Evolutionary conservation across 2,797 vertebrate species (phyloP), one percentile per base, ranked within the genome.

Genomic region (Pelodytes ibericus): DNA sequence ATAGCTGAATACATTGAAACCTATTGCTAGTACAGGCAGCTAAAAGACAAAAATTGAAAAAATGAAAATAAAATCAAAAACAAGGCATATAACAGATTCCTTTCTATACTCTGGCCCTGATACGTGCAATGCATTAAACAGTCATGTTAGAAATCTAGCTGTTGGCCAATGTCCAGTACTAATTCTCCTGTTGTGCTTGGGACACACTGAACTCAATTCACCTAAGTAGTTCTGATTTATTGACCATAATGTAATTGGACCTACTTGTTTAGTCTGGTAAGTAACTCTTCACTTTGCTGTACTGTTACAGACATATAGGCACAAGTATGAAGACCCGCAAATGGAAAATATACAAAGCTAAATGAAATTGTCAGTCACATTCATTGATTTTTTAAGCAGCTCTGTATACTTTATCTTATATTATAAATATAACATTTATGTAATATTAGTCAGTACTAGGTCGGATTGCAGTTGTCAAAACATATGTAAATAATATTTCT

Each of bases 151-250:
- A 72, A 72, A 65, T 71, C 30, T 47, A 49, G 39, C 59, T 66
- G 51, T 51, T 77, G 75, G 75, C 68, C 31, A 33, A 26, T 58
- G 47, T 39, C 75, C 75, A 77, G 68, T 53, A 27, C 53, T 26
- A 33, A 71, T 60, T 77, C 36, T 59, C 61, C 60, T 65, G 57
- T 64, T 57, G 64, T 71, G 51, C 69, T 72, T 72, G 36, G 58
- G 67, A 72, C 61, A 60, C 57, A 77, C 51, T 73, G 59, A 73
- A 73, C 70, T 72, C 61, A 72, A 77, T 77, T 71, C 49, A 72
- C 60, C 68, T 58, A 76, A 72, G 68, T 77, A 77, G 58, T 62
- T 76, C 44, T 77, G 61, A 66, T 77, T 72, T 77, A 77, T 77
- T 72, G 51, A 59, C 69, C 56, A 26, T 65, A 72, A 72, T 77